phyloP scores from a whole-genome alignment of 1,140 invertebrate species.

The Harpegnathos saltator region DNA sequence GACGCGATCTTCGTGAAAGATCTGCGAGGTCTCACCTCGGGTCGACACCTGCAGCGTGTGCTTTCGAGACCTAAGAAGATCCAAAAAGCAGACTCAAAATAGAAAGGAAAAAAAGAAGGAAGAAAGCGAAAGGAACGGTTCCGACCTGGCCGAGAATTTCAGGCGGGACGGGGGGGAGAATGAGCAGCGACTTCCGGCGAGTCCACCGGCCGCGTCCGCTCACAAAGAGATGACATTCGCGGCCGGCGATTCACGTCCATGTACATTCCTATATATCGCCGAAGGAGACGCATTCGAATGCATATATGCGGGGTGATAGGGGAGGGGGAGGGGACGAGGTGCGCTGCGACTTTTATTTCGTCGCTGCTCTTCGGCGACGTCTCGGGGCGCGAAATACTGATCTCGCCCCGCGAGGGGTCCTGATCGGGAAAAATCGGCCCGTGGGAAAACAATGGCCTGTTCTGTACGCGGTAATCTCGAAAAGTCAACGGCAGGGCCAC shows the following conservation, averaged over 20 bases:
- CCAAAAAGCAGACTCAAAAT: too few relatives aligned
- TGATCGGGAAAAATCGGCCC: neutral
- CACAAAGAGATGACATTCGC: neutral
- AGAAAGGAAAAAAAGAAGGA: too few relatives aligned
- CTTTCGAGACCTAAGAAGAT: too few relatives aligned
- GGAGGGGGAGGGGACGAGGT: neutral
- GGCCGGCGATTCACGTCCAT: neutral
- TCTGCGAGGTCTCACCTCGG: too few relatives aligned
- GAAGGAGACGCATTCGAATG: constrained; percentile 8
- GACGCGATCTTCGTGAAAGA: too few relatives aligned
- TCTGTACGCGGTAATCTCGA: constrained; percentile 13
- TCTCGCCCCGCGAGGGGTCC: neutral
- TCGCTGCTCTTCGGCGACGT: too few relatives aligned
- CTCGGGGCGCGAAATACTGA: neutral
- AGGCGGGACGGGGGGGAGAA: too few relatives aligned
- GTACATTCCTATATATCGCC: neutral
- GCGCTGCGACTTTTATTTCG: neutral
- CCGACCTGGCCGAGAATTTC: too few relatives aligned
- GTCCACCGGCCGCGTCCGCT: neutral
- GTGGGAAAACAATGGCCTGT: neutral
- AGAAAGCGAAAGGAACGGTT: too few relatives aligned
- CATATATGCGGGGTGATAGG: neutral
- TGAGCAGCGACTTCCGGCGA: neutral
- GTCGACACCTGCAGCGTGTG: too few relatives aligned
- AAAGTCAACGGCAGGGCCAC: too few relatives aligned